phyloP scores from a whole-genome alignment of 1,140 invertebrate species.

The Drosophila ironensis region DNA sequence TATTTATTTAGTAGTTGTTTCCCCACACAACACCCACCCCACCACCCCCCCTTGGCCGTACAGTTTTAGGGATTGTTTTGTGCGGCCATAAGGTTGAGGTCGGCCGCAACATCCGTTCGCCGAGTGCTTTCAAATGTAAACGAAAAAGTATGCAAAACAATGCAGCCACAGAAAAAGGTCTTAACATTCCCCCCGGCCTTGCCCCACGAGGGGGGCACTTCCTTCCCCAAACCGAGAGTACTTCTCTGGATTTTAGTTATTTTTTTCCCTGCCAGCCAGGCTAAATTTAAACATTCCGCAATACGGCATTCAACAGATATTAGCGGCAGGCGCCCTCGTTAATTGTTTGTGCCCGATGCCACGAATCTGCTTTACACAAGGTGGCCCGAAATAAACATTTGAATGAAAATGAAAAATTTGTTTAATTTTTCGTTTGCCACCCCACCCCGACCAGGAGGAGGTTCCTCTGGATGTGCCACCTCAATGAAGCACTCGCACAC shows the following conservation, averaged over 20 bases:
- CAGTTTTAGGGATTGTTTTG: not conserved
- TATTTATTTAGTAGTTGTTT: constrained; percentile 28
- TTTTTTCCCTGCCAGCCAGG: constrained; percentile 6
- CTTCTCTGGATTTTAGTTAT: constrained; percentile 20
- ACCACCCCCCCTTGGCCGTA: not conserved
- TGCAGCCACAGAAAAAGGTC: constrained; percentile 37
- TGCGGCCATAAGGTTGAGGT: constrained; percentile 67
- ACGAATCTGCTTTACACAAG: not conserved
- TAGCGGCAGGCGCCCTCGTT: constrained; percentile 43
- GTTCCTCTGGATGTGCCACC: constrained; percentile 17
- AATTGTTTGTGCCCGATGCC: constrained; percentile 26
- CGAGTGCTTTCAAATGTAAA: constrained; percentile 79
- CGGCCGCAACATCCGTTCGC: constrained; percentile 70
- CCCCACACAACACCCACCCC: constrained; percentile 3
- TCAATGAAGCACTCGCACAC: constrained; percentile 10
- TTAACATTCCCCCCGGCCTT: constrained; percentile 1
- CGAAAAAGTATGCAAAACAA: constrained; percentile 72
- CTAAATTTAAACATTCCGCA: constrained; percentile 75
- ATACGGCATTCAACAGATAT: constrained; percentile 57
- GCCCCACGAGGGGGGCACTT: constrained; percentile 1
- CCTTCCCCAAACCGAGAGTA: constrained; percentile 1
- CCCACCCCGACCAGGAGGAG: too few relatives aligned
- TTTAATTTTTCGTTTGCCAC: constrained; percentile 34
- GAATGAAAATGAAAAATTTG: constrained; percentile 34
- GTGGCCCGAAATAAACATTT: constrained; percentile 44